Base-by-base conservation (phyloP, 2,888 invertebrate genomes). In the Synanthedon tipuliformis region DNA sequence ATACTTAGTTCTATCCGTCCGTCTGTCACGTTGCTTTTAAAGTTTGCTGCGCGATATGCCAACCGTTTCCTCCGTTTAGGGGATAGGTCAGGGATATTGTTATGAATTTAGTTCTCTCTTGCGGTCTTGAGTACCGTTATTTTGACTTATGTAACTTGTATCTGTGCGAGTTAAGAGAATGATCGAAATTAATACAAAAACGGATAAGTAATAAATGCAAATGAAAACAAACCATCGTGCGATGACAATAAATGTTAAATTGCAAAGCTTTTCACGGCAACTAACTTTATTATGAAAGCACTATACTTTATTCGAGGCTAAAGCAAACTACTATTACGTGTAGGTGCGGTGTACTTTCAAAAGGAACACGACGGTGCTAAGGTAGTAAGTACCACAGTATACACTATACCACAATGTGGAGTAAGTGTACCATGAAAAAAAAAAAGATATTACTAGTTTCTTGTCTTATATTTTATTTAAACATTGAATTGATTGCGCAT, bases 1-100 rank as follows among this genome's bases (percentile, higher is more conserved):
- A 51, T 48, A 53, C 52, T 51, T 52, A 52, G 50, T 52, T 54
- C 45, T 23, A 53, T 34, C 16, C 53, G 16, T 16, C 52, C 41
- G 50, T 52, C 50, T 50, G 53, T 45, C 45, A 45, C 45, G 15
- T 45, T 45, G 13, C 45, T 45, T 45, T n/a, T 12, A 15, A 45
- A 45, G 13, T 45, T 45, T 45, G n/a, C n/a, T 45, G 45, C 45
- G 45, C 45, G 45, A 45, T 45, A n/a, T 45, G 45, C 45, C 45
- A 45, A 45, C 45, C 45, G 45, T 15, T 45, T 45, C 45, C 45
- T 45, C 45, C 45, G 45, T 15, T 15, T 45, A 4, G 45, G 45
- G 45, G 15, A 45, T 45, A 45, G 45, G 45, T 45, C 45, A 45
- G 45, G 13, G 13, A 45, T 45, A 45, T 45, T 45, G 45, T 45